Evolutionary conservation across 2,797 vertebrate genomes (phyloP).

Genomic region (Crax fasciolata): DNA sequence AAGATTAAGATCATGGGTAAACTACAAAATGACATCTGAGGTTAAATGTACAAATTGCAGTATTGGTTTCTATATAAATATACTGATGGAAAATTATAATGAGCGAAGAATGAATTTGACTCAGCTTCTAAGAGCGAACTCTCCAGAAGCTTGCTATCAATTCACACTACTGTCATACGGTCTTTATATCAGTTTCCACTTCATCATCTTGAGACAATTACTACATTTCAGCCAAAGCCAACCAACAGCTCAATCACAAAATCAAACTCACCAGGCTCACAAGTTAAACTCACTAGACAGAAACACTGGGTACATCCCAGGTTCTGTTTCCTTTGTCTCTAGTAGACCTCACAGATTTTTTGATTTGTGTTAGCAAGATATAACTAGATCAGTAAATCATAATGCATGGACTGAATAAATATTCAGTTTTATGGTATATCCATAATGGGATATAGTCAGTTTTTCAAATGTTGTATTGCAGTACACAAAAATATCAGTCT

Average conservation of each 20-base stretch:
- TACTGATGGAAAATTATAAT: neutral
- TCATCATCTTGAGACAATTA: neutral
- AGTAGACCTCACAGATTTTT: neutral
- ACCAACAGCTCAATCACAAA: neutral
- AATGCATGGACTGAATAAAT: neutral
- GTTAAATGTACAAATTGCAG: neutral
- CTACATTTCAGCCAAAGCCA: neutral
- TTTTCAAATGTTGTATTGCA: neutral
- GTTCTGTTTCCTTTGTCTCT: neutral
- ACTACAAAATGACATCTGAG: neutral
- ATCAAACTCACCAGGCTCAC: neutral
- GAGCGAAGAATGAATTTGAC: neutral
- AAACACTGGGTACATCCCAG: neutral
- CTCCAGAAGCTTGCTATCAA: neutral
- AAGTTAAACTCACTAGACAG: neutral
- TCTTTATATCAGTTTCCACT: constrained; percentile 7
- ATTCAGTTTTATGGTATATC: neutral
- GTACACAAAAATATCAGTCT: neutral
- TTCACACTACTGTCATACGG: neutral
- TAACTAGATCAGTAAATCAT: neutral
- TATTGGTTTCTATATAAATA: neutral
- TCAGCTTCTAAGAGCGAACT: neutral
- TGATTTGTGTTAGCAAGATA: neutral
- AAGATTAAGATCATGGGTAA: neutral
- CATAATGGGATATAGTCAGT: neutral